Evolutionary conservation across 2,113 vertebrate species (phyloP).

Genomic region (Hylia prasina): DNA sequence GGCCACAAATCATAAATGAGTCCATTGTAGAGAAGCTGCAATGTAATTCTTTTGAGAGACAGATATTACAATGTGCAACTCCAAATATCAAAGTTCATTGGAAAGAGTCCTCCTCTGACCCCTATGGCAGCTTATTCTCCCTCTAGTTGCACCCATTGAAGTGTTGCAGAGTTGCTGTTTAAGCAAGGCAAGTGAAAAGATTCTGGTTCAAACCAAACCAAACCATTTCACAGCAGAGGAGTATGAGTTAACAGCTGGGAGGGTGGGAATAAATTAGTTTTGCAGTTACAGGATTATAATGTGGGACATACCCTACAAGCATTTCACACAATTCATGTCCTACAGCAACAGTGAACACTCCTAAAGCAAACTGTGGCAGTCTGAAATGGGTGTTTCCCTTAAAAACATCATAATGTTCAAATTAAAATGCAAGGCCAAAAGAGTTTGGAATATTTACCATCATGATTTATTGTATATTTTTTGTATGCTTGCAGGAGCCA

Average conservation of each 20-base stretch:
- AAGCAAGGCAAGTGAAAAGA: not conserved
- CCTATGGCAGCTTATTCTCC: not conserved
- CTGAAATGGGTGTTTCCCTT: not conserved
- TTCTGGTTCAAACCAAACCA: not conserved
- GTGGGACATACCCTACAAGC: not conserved
- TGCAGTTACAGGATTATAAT: not conserved
- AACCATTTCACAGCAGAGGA: not conserved
- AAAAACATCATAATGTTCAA: not conserved
- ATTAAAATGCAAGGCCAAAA: not conserved
- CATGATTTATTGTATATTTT: not conserved
- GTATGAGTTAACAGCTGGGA: not conserved
- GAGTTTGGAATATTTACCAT: not conserved
- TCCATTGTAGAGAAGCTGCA: not conserved
- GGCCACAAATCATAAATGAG: not conserved
- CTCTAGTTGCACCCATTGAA: not conserved
- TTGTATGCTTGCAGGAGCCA: not conserved
- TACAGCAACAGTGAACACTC: not conserved
- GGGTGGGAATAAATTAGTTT: not conserved
- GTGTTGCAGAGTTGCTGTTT: not conserved
- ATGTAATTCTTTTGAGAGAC: not conserved
- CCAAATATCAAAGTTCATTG: not conserved
- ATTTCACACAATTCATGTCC: not conserved
- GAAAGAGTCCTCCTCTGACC: not conserved
- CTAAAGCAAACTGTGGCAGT: not conserved
- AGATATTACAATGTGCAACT: not conserved